These are phyloP conservation scores for Myopa testacea DNA, from an alignment of 2,888 invertebrate species.

Conservation along the genomic window DNA sequence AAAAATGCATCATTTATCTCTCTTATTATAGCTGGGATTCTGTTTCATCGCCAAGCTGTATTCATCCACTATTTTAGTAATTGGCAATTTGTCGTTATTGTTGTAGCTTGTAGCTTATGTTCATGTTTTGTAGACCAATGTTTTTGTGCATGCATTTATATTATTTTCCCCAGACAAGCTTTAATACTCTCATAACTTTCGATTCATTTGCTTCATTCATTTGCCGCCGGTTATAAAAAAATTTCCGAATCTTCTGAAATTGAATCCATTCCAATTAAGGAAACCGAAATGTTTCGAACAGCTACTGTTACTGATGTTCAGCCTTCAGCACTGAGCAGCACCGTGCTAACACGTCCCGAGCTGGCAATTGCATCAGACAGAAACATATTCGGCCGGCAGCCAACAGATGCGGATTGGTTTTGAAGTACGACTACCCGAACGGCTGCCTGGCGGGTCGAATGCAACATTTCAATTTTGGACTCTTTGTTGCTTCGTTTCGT, in stretches of 20 bases:
- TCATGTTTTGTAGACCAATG: no score
- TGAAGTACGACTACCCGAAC: not conserved
- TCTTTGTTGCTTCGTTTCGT: not conserved
- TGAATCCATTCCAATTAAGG: slow-evolving; percentile 32
- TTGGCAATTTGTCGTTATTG: no score
- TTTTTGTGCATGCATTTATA: no score
- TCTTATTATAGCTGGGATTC: no score
- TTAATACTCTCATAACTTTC: not conserved
- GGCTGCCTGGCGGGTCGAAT: not conserved
- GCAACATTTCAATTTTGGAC: slow-evolving; percentile 20
- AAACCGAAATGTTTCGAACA: not conserved
- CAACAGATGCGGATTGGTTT: not conserved
- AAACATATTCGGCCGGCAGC: slow-evolving; percentile 23
- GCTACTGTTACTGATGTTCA: not conserved
- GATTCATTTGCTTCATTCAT: not conserved
- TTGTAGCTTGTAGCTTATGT: no score
- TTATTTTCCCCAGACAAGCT: not conserved
- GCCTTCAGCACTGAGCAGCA: not conserved
- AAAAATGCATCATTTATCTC: no score
- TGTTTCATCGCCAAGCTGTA: no score
- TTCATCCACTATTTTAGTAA: no score
- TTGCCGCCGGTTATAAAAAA: not conserved
- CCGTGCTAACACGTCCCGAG: not conserved
- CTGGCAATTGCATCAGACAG: slow-evolving; percentile 28
- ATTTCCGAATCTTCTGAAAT: not conserved